Base-by-base conservation (phyloP, 2,113 vertebrate species). In the Crotalus tigris region DNA sequence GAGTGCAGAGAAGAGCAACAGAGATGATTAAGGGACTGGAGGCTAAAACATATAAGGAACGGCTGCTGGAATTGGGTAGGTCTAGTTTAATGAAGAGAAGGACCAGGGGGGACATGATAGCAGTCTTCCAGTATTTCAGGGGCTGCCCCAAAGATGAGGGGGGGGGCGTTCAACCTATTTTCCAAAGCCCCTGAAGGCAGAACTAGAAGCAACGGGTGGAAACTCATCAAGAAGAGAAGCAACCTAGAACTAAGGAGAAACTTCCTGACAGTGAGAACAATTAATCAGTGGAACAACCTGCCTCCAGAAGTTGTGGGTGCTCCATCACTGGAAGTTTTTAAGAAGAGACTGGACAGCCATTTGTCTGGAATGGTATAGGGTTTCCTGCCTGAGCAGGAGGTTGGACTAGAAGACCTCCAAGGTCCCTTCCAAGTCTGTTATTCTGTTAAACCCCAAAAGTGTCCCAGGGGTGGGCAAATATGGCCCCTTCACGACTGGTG, bases 41-140 rank as follows among this genome's bases (percentile, higher is more conserved):
- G 24, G 24, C 3, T 61, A 11, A 12, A 29, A 12, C 26, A 1
- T 64, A 64, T 0, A 0, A 64, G 0, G 10, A 12, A 29, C 0
- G 24, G 9, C 11, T 26, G 9, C 59, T 11, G 59, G 59, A 26
- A 61, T 10, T 26, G 24, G 59, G 24, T 0, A 3, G 3, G 59
- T 10, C 9, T 29, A 12, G 26, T 29, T 12, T 12, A 12, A 4
- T 0, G 10, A 29, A 64, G 3, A 29, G 59, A 64, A 64, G 59
- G 59, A 29, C 10, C 0, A 29, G 10, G 59, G 10, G 59, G 0
- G 24, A 29, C 59, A 61, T 1, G 24, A 61, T 11, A 29, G 59
- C 59, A 4, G 53, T 0, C 1, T 29, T 64, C 26, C 59, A 61
- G 0, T 64, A 64, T 29, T 4, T 64, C 9, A 4, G 59, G 26